Base-by-base conservation (phyloP, 2,113 vertebrate genomes). In the Tenrec ecaudatus region DNA sequence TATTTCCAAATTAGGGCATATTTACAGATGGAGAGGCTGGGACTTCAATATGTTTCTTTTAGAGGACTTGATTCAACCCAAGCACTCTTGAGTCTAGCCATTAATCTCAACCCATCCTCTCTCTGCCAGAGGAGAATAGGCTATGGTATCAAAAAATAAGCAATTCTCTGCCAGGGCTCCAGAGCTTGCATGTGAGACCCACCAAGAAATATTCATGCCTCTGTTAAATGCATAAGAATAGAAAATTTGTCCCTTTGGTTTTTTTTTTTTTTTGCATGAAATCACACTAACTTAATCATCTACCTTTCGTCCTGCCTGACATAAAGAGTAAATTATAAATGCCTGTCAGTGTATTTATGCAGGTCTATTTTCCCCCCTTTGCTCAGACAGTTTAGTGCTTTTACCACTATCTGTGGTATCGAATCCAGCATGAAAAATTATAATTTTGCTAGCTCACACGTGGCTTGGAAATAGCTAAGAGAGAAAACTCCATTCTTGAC, bases 361-460 rank as follows among this genome's bases (percentile, higher is more conserved):
- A 80, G 77, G 57, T 20, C 19, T 58, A 25, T 85, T 94, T 23
- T 69, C 53, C 89, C 43, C 76, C n/a, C 29, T 89, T 82, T 75
- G 29, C 69, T 86, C n/a, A 66, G 20, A 36, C 31, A 94, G 29
- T 86, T 62, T 27, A 73, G 62, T 62, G 29, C 91, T 94, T 82
- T 62, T 58, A 47, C 5, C 62, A 85, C 84, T 73, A 53, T 14
- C 53, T 83, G 85, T 43, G 57, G 92, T 71, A 91, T 12, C 84
- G 86, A 89, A 81, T 87, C 27, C 40, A 92, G 31, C 33, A 33
- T 58, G 9, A 86, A 80, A 86, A 47, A 6, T 94, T 86, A 11
- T 33, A 47, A 82, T 95, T 91, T 96, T 91, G 66, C 68, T 69
- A 82, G 31, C 73, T 91, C n/a, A 68, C 16, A 68, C 66, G 38